These are phyloP conservation scores for Drosophila nebulosa DNA, from an alignment of 1,140 invertebrate species.

Conservation along the genomic window DNA sequence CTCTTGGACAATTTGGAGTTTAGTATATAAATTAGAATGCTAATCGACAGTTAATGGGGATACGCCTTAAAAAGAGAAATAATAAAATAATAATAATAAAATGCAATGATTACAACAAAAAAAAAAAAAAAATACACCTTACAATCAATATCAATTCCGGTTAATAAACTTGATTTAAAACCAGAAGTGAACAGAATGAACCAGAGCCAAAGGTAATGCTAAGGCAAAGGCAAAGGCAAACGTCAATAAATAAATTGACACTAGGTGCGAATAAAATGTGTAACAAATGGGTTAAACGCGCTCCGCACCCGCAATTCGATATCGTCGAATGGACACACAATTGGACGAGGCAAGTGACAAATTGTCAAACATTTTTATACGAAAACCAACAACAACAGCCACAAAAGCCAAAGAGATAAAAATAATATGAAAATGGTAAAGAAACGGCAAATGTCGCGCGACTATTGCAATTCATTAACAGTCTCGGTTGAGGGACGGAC, in stretches of 20 bases:
- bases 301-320: conserved; percentile 48
- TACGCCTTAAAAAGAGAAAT: conserved; percentile 48
- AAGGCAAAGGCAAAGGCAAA: conserved; percentile 19
- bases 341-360: conserved; percentile 63
- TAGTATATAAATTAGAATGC: conserved; percentile 79
- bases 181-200: conserved; percentile 73
- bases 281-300: conserved; percentile 67
- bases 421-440: neutral
- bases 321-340: conserved; percentile 9
- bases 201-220: conserved; percentile 49
- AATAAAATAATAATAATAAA: neutral
- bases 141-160: conserved; percentile 51
- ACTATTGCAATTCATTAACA: conserved; percentile 65
- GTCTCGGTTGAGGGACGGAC: conserved; percentile 62
- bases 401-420: conserved; percentile 1
- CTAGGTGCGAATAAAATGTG: conserved; percentile 70
- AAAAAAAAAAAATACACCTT: neutral
- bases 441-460: conserved; percentile 37
- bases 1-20: conserved; percentile 45
- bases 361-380: conserved; percentile 68
- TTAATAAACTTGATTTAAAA: conserved; percentile 80
- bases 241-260: conserved; percentile 57
- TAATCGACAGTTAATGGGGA: conserved; percentile 66
- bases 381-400: conserved; percentile 11
- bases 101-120: neutral